These are phyloP conservation scores for Chionoecetes opilio DNA, from an alignment of 1,140 invertebrate species.

Conservation along the genomic window DNA sequence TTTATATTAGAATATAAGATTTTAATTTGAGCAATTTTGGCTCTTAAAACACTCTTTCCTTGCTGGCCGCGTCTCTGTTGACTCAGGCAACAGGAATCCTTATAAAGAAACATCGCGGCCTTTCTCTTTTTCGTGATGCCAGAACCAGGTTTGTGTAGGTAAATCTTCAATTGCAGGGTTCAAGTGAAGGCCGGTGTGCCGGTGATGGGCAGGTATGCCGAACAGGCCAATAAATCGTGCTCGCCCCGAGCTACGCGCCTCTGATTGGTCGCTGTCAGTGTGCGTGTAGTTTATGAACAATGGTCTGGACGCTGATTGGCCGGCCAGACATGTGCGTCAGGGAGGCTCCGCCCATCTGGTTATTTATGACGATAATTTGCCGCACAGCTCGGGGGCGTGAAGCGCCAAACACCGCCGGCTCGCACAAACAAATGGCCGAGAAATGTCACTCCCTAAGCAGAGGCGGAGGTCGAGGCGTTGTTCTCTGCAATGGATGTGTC, in stretches of 20 bases:
- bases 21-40: background rate
- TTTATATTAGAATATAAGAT: background rate
- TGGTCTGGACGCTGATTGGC: constrained; percentile 66
- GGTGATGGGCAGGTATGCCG: constrained; percentile 67
- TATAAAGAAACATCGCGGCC: background rate
- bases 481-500: constrained; percentile 63
- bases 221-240: constrained; percentile 77
- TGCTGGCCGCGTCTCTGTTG: constrained; percentile 34
- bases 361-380: constrained; percentile 80
- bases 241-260: constrained; percentile 44
- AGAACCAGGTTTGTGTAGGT: constrained; percentile 61
- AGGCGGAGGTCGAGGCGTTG: constrained; percentile 63
- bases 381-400: constrained; percentile 66
- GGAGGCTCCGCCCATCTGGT: constrained; percentile 68
- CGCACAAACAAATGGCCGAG: constrained; percentile 71
- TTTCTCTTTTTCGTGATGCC: constrained; percentile 51
- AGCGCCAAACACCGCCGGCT: constrained; percentile 71
- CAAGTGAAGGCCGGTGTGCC: constrained; percentile 63
- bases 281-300: constrained; percentile 69
- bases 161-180: constrained; percentile 75
- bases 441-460: constrained; percentile 54
- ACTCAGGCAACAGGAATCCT: constrained; percentile 66
- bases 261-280: constrained; percentile 71
- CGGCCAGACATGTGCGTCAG: constrained; percentile 71
- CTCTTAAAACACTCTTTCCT: constrained; percentile 63